Percentiles rank a stretch among this genome's conserved stretches.
These are phyloP conservation scores for Dione juno DNA, from an alignment of 2,888 invertebrate species.

Conservation along the genomic window DNA sequence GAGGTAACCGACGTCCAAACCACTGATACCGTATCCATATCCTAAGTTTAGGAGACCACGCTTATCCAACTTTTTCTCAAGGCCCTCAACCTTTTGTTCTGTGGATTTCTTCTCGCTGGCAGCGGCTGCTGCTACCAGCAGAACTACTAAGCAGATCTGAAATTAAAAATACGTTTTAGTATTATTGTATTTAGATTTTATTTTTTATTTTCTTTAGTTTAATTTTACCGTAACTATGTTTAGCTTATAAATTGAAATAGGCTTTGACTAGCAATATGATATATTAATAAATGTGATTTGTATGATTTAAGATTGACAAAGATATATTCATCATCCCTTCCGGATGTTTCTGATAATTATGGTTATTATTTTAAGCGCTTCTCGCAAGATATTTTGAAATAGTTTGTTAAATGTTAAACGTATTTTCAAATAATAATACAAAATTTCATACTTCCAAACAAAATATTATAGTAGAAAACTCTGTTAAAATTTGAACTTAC, in stretches of 20 bases:
- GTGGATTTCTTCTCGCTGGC: slow-evolving; percentile 86
- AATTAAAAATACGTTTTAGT: slow-evolving; percentile 37
- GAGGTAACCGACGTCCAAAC: slow-evolving; percentile 89
- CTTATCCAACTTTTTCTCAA: slow-evolving; percentile 91
- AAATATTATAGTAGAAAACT: neutral
- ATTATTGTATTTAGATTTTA: neutral
- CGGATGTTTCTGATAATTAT: too few species aligned
- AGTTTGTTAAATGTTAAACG: neutral
- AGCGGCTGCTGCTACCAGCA: slow-evolving; percentile 90
- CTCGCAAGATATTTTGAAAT: neutral
- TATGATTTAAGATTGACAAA: neutral
- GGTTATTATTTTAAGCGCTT: neutral
- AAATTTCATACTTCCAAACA: neutral
- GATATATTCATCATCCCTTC: neutral
- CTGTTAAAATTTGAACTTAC: neutral
- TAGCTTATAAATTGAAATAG: slow-evolving; percentile 1
- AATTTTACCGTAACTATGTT: too few species aligned
- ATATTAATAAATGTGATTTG: neutral
- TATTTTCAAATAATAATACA: neutral
- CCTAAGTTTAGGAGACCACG: slow-evolving; percentile 91
- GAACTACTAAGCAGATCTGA: slow-evolving; percentile 89
- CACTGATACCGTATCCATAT: slow-evolving; percentile 90
- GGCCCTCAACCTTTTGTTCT: slow-evolving; percentile 82
- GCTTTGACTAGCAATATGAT: neutral
- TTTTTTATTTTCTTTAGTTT: neutral